These are phyloP conservation scores for Andricus curvator DNA, from an alignment of 2,888 invertebrate species.

Conservation along the genomic window DNA sequence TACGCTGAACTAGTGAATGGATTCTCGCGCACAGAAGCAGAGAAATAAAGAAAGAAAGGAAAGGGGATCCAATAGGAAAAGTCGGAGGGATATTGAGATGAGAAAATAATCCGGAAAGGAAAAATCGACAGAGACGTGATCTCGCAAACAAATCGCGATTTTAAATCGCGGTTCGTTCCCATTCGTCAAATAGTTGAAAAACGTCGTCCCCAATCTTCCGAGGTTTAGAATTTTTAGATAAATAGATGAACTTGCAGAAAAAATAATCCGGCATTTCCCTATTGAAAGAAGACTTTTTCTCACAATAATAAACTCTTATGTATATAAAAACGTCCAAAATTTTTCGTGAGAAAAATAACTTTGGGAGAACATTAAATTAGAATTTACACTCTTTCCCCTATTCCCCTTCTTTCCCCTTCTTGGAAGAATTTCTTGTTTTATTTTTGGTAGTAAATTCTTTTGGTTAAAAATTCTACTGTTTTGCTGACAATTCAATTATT, in stretches of 20 bases:
- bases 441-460: too few species aligned
- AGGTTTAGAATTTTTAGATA: background rate
- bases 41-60: conserved; percentile 34
- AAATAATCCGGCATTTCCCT: background rate
- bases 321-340: too few species aligned
- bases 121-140: conserved; percentile 55
- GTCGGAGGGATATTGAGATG: background rate
- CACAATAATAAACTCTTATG: too few species aligned
- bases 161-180: conserved; percentile 47
- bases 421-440: too few species aligned
- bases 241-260: background rate
- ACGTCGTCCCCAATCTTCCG: background rate
- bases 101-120: background rate
- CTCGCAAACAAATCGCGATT: conserved; percentile 58
- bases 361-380: too few species aligned
- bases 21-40: conserved; percentile 29
- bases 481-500: too few species aligned
- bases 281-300: background rate
- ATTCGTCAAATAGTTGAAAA: background rate
- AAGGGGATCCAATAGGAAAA: conserved; percentile 1
- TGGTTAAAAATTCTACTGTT: too few species aligned
- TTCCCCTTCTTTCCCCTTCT: too few species aligned
- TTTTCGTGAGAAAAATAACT: too few species aligned
- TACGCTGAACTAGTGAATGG: conserved; percentile 49
- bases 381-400: too few species aligned